A percentile compares a stretch with the other conserved stretches of the same genome.
phyloP scores from a whole-genome alignment of 92 coral and sea anemone genomes.

The Chrysogorgia sp. region DNA sequence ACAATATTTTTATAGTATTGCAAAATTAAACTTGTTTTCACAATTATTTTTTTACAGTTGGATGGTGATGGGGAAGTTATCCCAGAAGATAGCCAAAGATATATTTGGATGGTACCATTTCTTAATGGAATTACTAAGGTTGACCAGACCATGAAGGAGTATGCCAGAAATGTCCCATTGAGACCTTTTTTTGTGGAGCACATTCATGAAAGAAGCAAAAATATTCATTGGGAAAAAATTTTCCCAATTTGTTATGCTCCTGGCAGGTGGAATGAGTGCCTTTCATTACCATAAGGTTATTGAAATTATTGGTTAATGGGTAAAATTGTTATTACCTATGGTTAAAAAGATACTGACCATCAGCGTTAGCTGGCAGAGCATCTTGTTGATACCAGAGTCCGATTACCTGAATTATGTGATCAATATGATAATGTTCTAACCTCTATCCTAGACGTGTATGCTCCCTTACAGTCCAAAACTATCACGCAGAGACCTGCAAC shows the following conservation, averaged over 20 bases:
- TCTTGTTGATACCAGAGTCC: too few species aligned
- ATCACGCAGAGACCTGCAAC: too few species aligned
- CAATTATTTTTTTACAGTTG: background rate
- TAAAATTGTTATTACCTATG: too few species aligned
- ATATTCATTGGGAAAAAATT: conserved; percentile 46
- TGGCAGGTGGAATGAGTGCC: conserved; percentile 48
- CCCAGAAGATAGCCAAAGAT: background rate
- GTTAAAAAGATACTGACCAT: too few species aligned
- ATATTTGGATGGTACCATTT: conserved; percentile 49
- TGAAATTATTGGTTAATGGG: conserved; percentile 46
- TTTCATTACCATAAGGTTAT: conserved; percentile 49
- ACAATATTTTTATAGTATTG: too few species aligned
- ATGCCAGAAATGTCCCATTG: conserved; percentile 13
- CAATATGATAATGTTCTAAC: too few species aligned
- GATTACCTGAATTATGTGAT: too few species aligned
- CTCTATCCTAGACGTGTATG: too few species aligned
- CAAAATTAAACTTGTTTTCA: too few species aligned
- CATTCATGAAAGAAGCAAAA: conserved; percentile 28
- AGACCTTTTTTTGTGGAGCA: conserved; percentile 25
- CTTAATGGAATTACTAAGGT: conserved; percentile 13
- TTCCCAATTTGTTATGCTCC: conserved; percentile 34
- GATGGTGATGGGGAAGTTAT: background rate
- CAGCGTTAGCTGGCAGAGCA: too few species aligned
- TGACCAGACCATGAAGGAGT: background rate
- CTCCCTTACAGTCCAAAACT: too few species aligned